These are phyloP conservation scores for Catamblyrhynchus diadema DNA, from an alignment of 2,797 vertebrate species.

Conservation along the genomic window DNA sequence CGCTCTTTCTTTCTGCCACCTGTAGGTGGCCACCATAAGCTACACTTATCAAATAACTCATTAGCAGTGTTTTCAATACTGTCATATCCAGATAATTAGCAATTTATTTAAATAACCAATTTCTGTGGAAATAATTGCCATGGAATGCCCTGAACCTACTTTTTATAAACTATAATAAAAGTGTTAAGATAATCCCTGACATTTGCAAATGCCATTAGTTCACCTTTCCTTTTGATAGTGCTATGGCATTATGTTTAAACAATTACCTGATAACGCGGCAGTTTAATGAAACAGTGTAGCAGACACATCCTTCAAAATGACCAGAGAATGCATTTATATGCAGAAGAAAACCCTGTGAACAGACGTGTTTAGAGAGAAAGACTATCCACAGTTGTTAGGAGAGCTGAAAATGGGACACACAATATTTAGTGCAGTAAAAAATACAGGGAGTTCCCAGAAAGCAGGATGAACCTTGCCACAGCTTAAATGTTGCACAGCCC, in stretches of 20 bases:
- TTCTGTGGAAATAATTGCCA: slow-evolving; percentile 84
- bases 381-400: background rate
- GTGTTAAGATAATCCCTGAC: slow-evolving; percentile 88
- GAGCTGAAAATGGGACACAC: background rate
- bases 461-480: background rate
- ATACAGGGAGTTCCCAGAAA: background rate
- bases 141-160: slow-evolving; percentile 80
- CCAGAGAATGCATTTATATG: slow-evolving; percentile 62
- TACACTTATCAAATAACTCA: slow-evolving; percentile 74
- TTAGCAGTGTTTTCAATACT: slow-evolving; percentile 78
- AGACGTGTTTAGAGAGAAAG: slow-evolving; percentile 44
- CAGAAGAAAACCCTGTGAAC: slow-evolving; percentile 54
- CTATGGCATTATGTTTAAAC: slow-evolving; percentile 85
- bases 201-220: slow-evolving; percentile 89
- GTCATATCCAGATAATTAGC: slow-evolving; percentile 84
- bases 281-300: slow-evolving; percentile 77
- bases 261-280: slow-evolving; percentile 80
- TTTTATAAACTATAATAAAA: slow-evolving; percentile 89
- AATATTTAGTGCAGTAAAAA: background rate
- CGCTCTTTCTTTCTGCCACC: slow-evolving; percentile 73
- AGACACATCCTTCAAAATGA: slow-evolving; percentile 73
- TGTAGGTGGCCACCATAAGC: slow-evolving; percentile 83
- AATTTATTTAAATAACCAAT: slow-evolving; percentile 85
- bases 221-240: slow-evolving; percentile 86
- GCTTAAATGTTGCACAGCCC: background rate